A percentile compares a stretch with the other conserved stretches of the same genome.
These are phyloP conservation scores for Diabrotica balteata DNA, from an alignment of 2,888 invertebrate genomes.

Conservation along the genomic window DNA sequence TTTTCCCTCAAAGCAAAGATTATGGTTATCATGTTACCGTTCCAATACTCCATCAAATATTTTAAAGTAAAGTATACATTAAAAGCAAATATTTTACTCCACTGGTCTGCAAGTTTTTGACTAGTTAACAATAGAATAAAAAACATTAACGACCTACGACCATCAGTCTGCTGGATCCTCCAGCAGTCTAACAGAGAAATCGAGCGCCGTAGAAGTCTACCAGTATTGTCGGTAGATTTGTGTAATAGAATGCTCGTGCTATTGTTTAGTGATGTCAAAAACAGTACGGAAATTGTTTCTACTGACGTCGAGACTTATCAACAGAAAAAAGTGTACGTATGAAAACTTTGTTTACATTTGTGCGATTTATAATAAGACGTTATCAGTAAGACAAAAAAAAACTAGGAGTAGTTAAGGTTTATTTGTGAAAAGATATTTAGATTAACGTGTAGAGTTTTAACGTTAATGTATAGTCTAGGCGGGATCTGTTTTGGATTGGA, in stretches of 20 bases:
- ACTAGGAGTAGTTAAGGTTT: not conserved
- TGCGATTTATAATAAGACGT: not conserved
- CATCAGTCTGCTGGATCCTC: not conserved
- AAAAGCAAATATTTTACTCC: not conserved
- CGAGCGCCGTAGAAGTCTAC: not conserved
- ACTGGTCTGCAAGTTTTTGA: not conserved
- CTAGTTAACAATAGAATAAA: not conserved
- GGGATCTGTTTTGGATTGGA: too few relatives aligned
- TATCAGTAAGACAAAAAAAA: not conserved
- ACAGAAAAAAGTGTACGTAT: constrained; percentile 18
- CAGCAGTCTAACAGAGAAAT: not conserved
- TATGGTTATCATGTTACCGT: too few relatives aligned
- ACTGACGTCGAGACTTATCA: constrained; percentile 13
- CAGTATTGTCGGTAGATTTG: not conserved
- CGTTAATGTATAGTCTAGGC: too few relatives aligned
- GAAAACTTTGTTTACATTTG: not conserved
- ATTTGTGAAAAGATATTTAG: too few relatives aligned
- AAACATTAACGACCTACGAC: not conserved
- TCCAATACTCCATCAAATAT: too few relatives aligned
- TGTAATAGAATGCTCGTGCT: not conserved
- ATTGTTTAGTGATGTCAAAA: constrained; percentile 19
- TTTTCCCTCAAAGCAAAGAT: too few relatives aligned
- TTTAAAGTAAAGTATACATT: too few relatives aligned
- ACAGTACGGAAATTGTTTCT: constrained; percentile 23
- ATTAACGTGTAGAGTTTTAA: too few relatives aligned